Conservation (phyloP, 2,888 invertebrate species). For the Archips crataeganus region DNA sequence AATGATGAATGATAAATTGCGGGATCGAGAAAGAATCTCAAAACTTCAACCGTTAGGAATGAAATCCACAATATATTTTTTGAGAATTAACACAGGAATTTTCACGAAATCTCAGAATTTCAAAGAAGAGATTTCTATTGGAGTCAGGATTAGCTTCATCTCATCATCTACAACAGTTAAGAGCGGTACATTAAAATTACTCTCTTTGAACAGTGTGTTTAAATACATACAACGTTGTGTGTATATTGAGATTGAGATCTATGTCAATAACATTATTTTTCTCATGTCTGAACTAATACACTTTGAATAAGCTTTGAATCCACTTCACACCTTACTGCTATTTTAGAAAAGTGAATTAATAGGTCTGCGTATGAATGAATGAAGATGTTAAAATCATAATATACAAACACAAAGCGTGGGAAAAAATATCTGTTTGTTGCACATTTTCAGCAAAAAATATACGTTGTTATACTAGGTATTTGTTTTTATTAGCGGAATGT, state of each 20-base stretch:
- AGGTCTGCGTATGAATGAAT: background rate
- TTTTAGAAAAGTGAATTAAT: constrained; percentile 12
- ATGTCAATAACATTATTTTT: background rate
- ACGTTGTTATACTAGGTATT: background rate
- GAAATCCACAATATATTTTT: too few species aligned
- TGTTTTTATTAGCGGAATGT: too few species aligned
- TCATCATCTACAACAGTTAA: too few species aligned
- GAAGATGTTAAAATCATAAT: background rate
- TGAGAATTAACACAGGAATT: too few species aligned
- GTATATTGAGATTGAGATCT: background rate
- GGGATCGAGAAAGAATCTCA: too few species aligned
- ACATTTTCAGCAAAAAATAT: background rate
- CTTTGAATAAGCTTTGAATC: background rate
- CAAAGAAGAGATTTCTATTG: too few species aligned
- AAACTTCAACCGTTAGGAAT: too few species aligned
- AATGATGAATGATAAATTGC: too few species aligned
- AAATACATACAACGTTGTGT: background rate
- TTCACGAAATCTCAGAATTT: too few species aligned
- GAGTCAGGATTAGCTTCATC: too few species aligned
- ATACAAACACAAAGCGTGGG: background rate
- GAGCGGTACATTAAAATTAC: too few species aligned
- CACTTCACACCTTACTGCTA: constrained; percentile 4
- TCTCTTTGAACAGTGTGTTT: background rate
- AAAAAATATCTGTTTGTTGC: background rate
- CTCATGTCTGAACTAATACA: background rate